phyloP scores from a whole-genome alignment of 2,888 invertebrate genomes.

The Clistopyga incitator region DNA sequence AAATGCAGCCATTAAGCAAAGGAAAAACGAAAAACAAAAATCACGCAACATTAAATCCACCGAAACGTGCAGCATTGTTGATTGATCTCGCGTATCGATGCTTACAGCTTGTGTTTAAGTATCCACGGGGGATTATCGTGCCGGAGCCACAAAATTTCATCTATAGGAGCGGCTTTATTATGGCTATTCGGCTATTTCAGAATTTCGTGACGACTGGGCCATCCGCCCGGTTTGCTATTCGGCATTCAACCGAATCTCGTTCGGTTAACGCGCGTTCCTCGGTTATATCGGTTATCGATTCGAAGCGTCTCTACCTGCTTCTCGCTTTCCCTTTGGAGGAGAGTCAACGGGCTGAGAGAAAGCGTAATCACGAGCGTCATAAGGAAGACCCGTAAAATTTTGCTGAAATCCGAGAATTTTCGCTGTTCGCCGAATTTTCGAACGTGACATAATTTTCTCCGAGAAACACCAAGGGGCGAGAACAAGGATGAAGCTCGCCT shows the following conservation, averaged over 20 bases:
- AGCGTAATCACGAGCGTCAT: slow-evolving; percentile 35
- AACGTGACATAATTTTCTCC: not conserved
- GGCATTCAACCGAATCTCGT: slow-evolving; percentile 27
- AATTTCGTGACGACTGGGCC: slow-evolving; percentile 37
- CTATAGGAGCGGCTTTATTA: slow-evolving; percentile 19
- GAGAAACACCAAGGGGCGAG: not conserved
- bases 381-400: slow-evolving; percentile 21
- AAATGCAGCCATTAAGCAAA: not conserved
- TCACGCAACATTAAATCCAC: not conserved
- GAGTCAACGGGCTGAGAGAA: slow-evolving; percentile 15
- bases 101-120: not conserved
- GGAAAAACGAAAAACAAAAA: not conserved
- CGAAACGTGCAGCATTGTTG: not conserved
- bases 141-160: slow-evolving; percentile 39
- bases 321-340: not conserved
- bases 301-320: not conserved
- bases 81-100: not conserved
- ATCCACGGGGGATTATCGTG: slow-evolving; percentile 14
- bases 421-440: not conserved
- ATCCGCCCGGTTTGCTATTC: slow-evolving; percentile 9
- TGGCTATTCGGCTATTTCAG: slow-evolving; percentile 48
- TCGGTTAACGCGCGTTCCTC: not conserved
- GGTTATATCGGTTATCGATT: slow-evolving; percentile 43
- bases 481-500: slow-evolving; percentile 15
- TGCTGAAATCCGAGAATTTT: not conserved